Evolutionary conservation across 2,113 vertebrate species (phyloP).

Genomic region (Protomyctophum bolini): DNA sequence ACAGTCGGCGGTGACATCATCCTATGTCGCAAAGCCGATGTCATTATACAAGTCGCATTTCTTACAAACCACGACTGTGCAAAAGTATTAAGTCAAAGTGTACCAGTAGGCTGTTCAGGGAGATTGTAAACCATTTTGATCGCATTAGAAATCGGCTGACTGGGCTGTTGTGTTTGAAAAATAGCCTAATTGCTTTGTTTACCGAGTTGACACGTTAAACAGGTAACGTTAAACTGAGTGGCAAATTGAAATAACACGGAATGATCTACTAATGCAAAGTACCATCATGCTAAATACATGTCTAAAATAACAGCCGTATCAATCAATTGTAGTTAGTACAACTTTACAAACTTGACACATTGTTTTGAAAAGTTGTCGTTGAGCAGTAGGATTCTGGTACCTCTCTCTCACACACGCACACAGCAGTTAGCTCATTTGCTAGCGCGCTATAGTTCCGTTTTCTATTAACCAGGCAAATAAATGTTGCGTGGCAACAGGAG

Average conservation of each 20-base stretch:
- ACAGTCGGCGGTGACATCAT: background rate
- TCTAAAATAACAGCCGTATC: no score
- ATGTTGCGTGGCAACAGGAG: background rate
- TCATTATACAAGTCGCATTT: slow-evolving; percentile 13
- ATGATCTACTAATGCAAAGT: no score
- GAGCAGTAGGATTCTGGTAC: slow-evolving; percentile 22
- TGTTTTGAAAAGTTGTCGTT: slow-evolving; percentile 36
- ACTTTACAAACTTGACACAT: slow-evolving; percentile 50
- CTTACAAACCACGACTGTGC: no score
- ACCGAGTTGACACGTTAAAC: slow-evolving; percentile 6
- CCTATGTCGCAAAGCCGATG: background rate
- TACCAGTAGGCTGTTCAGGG: background rate
- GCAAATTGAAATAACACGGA: background rate
- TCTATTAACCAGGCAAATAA: slow-evolving; percentile 25
- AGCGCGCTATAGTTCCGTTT: slow-evolving; percentile 68
- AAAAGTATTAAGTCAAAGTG: no score
- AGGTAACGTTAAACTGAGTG: slow-evolving; percentile 42
- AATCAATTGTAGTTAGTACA: no score
- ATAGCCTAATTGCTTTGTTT: no score
- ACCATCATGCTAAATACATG: no score
- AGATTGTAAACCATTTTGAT: slow-evolving; percentile 21
- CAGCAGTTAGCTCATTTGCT: slow-evolving; percentile 41
- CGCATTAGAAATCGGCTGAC: background rate
- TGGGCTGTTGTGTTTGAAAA: background rate
- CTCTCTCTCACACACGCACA: slow-evolving; percentile 6